Conservation (phyloP, 2,888 invertebrate genomes). For the Agriopis leucophaearia region DNA sequence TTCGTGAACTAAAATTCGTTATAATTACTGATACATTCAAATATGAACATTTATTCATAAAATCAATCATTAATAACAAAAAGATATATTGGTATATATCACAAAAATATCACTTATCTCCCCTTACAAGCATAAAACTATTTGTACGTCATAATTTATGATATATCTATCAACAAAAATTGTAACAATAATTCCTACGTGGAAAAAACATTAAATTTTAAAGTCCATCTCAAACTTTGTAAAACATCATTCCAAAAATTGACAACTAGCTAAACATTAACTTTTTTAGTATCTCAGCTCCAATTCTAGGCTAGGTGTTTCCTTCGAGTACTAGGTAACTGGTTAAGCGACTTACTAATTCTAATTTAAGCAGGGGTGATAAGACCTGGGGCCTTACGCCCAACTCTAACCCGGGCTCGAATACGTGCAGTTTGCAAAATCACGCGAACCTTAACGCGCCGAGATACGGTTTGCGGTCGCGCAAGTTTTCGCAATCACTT, state of each 20-base stretch:
- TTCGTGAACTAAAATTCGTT: neutral
- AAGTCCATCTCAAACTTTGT: neutral
- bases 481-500: no score
- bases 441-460: no score
- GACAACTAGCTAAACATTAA: neutral
- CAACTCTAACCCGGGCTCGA: no score
- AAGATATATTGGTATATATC: constrained; percentile 27
- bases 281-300: neutral
- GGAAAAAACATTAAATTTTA: neutral
- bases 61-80: neutral
- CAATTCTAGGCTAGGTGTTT: neutral
- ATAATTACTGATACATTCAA: neutral
- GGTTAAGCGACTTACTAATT: neutral
- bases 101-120: constrained; percentile 30
- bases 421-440: no score
- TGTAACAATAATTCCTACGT: neutral
- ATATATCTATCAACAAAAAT: neutral
- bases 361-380: no score
- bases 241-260: neutral
- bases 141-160: neutral
- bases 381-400: no score
- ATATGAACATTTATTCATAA: neutral
- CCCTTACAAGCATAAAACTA: constrained; percentile 16
- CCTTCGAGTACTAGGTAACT: neutral
- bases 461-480: no score